Evolutionary conservation across 2,797 vertebrate species (phyloP), one percentile per base, ranked within the genome.

Genomic region (Borostomias antarcticus): DNA sequence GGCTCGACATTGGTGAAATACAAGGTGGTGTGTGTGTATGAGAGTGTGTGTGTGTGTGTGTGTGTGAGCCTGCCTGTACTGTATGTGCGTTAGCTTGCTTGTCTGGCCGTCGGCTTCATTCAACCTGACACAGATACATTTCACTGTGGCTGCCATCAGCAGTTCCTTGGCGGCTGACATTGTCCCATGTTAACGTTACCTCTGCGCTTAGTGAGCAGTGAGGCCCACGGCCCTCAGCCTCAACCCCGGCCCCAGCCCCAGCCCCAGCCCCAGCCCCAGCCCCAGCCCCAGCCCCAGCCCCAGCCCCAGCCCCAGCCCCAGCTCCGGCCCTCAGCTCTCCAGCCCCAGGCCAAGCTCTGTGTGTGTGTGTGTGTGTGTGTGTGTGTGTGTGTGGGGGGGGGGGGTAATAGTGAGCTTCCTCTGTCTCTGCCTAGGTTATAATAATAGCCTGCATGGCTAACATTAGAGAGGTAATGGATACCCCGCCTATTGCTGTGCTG

Each of bases 401-500:
- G 75, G 84, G 84, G 79, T 77, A 75, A 78, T 83, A 78, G 63
- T 80, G 78, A 82, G 79, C 75, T 76, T 78, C 75, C 76, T 79
- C 72, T 74, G 74, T 81, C 75, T 85, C 74, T 82, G 67, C 75
- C 64, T 65, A 63, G 66, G 69, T 66, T 75, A 77, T 85, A 88
- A 89, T 89, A 89, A 90, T 86, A 88, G 85, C 73, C 72, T 61
- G 61, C 70, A 64, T 71, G 69, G 79, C 89, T 88, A 91, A 91
- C 88, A 91, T 90, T 89, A 89, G 88, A 79, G 77, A 73, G 62
- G 87, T 89, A 92, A 90, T 87, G 73, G 87, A 92, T 88, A 90
- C 76, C 77, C 78, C 48, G 68, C 62, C 82, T 86, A 81, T 85
- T 87, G 84, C 82, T 76, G 77, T 72, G 70, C 76, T 83, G 78